phyloP scores from a whole-genome alignment of 2,888 invertebrate species.

The Heliconius aoede region DNA sequence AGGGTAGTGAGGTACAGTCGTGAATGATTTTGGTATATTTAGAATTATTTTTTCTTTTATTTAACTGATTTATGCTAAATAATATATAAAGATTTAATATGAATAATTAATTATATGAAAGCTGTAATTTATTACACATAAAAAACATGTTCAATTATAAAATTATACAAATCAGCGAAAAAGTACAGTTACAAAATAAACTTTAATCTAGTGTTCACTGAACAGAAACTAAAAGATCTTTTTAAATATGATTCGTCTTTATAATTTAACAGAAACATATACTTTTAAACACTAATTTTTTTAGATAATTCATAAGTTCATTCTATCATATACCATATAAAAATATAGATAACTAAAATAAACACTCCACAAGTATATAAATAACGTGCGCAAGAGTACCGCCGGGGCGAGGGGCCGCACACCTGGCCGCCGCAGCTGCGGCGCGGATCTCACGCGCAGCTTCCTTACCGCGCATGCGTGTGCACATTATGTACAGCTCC shows the following conservation, averaged over 20 bases:
- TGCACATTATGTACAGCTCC: conserved; percentile 56
- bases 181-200: not conserved
- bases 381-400: conserved; percentile 57
- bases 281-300: not conserved
- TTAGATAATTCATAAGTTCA: not conserved
- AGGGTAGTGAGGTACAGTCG: conserved; percentile 75
- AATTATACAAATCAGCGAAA: not conserved
- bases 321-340: not conserved
- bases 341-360: not conserved
- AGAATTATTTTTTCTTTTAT: conserved; percentile 41
- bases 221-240: not conserved
- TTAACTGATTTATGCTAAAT: not conserved
- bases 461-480: conserved; percentile 78
- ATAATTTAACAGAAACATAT: not conserved
- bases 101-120: not conserved
- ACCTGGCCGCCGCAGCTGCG: conserved; percentile 82
- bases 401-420: conserved; percentile 68
- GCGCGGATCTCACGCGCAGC: conserved; percentile 82
- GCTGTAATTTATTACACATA: not conserved
- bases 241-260: not conserved
- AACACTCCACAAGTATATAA: conserved; percentile 13
- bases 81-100: not conserved
- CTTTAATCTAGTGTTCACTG: not conserved
- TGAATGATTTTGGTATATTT: conserved; percentile 23
- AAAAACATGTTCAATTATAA: not conserved